phyloP scores from a whole-genome alignment of 2,888 invertebrate genomes.

The Sphaerophoria rueppellii region DNA sequence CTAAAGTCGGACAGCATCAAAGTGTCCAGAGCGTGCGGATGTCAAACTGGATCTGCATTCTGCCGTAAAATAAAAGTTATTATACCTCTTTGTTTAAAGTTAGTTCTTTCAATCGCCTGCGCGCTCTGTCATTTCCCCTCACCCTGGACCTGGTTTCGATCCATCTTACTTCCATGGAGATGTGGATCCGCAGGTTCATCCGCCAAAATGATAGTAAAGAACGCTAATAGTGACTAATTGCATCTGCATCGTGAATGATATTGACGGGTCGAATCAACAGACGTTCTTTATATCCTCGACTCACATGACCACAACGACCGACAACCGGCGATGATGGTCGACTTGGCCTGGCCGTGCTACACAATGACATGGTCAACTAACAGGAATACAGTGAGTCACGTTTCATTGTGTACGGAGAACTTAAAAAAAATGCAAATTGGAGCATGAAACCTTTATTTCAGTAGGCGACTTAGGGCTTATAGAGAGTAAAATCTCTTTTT shows the following conservation, averaged over 20 bases:
- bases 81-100: conserved; percentile 61
- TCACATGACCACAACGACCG: conserved; percentile 52
- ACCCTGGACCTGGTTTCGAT: background rate
- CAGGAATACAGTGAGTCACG: background rate
- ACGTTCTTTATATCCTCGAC: conserved; percentile 59
- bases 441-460: too few relatives aligned
- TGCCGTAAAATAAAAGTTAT: conserved; percentile 62
- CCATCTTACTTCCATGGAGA: too few relatives aligned
- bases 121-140: background rate
- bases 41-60: conserved; percentile 61
- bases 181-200: conserved; percentile 14
- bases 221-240: conserved; percentile 73
- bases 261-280: conserved; percentile 62
- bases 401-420: too few relatives aligned
- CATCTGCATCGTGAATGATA: conserved; percentile 70
- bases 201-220: conserved; percentile 66
- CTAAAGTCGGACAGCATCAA: conserved; percentile 60
- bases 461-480: too few relatives aligned
- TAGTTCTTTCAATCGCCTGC: conserved; percentile 17
- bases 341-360: background rate
- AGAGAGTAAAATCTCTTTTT: too few relatives aligned
- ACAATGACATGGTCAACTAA: conserved; percentile 46
- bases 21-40: conserved; percentile 60
- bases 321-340: background rate
- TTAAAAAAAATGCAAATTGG: too few relatives aligned